Base-by-base conservation (phyloP, 2,888 invertebrate species). In the Tromatobia lineatoria region DNA sequence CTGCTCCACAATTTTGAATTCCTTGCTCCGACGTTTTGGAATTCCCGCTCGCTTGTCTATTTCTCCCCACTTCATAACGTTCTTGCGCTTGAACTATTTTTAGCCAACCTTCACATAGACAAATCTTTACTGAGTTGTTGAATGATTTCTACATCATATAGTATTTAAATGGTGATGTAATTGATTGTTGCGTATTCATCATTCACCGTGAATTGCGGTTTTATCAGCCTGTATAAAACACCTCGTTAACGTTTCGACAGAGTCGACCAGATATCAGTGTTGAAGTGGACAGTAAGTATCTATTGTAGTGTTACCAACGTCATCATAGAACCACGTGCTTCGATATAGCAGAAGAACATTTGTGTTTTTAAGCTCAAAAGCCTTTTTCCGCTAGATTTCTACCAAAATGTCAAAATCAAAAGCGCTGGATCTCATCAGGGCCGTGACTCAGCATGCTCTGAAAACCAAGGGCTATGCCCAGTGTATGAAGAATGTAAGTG, bases 401-500 rank as follows among this genome's bases (percentile, higher is more conserved):
- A 25, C 11, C 29, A 52, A n/a, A 86, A 79, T 75, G 86, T 80
- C 87, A 0, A 90, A 90, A 88, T 79, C 87, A 38, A 87, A 84
- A 6, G 92, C 93, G 25, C 77, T 94, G 1, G 93, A 94, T 69
- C 88, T 94, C 23, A 77, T 95, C 0, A 94, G 93, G 89, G 79
- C 88, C 47, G n/a, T 95, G 8, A 88, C 94, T 1, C 92, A 94
- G 8, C 90, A 74, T 80, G 82, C 93, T 0, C 61, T 90, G 0
- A 93, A 93, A 50, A 85, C 93, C 0, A 93, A 94, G 2, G 94
- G 94, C 10, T 95, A 94, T 84, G 95, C 94, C 57, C 92, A 90
- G 45, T 93, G 94, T 47, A 88, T 95, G 85, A 93, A 94, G 86
- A 94, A 94, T 89, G 95, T 95, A 87, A 90, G 90, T 88, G 45